Conservation (phyloP, 1,140 invertebrate species). For the Lepidurus couesii region DNA sequence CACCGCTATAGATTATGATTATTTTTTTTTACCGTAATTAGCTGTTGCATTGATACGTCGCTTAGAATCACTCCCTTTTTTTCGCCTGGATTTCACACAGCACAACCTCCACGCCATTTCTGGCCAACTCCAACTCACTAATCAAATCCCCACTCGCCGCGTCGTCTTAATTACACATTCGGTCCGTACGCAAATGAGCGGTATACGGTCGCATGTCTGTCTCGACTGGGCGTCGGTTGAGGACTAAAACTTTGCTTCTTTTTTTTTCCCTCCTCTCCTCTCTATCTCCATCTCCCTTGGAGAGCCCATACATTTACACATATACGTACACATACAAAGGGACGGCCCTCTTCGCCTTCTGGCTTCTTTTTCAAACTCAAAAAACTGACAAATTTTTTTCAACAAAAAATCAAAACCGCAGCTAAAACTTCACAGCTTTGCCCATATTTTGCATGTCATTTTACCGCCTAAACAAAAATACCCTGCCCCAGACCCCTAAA, state of each 20-base stretch:
- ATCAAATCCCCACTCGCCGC: background rate
- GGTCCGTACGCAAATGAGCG: background rate
- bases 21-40: background rate
- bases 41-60: background rate
- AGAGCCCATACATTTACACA: background rate
- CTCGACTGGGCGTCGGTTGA: background rate
- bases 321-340: background rate
- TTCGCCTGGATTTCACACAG: background rate
- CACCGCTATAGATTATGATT: background rate
- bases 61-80: background rate
- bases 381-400: no score
- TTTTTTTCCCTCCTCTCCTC: background rate
- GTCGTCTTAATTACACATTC: background rate
- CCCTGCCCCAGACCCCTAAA: no score
- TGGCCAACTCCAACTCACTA: background rate
- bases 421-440: no score
- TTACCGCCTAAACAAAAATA: no score
- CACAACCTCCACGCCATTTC: background rate
- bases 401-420: no score
- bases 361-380: no score
- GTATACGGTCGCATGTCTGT: slow-evolving; percentile 18
- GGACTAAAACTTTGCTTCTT: slow-evolving; percentile 15
- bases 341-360: background rate
- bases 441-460: no score
- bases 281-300: background rate